Conservation (phyloP, 1,140 invertebrate species). For the Caenorhabditis inopinata region DNA sequence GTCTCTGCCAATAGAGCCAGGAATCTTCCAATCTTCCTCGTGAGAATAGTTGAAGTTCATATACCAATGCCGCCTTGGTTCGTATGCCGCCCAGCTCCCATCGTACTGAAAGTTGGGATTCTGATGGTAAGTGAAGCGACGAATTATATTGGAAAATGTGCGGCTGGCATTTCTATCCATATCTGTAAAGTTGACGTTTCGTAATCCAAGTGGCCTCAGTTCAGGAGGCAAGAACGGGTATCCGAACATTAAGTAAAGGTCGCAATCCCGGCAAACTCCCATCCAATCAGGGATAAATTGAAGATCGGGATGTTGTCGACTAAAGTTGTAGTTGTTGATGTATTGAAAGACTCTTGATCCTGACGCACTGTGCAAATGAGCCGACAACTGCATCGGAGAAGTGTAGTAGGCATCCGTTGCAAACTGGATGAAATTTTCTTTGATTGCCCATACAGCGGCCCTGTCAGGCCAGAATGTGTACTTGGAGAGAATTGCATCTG, state of each 20-base stretch:
- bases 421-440: conserved; percentile 62
- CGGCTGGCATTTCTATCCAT: conserved; percentile 61
- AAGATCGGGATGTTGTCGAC: conserved; percentile 45
- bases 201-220: conserved; percentile 55
- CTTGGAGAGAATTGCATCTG: conserved; percentile 59
- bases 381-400: conserved; percentile 59
- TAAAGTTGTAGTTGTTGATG: conserved; percentile 65
- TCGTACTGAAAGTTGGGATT: conserved; percentile 60
- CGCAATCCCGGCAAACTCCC: conserved; percentile 63
- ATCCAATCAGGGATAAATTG: conserved; percentile 57
- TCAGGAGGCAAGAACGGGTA: conserved; percentile 59
- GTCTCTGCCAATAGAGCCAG: conserved; percentile 55
- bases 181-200: conserved; percentile 53
- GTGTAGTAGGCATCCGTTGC: conserved; percentile 64
- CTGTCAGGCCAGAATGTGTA: conserved; percentile 65
- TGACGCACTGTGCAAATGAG: conserved; percentile 60
- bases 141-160: conserved; percentile 58
- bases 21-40: not conserved
- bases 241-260: conserved; percentile 63
- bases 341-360: conserved; percentile 64
- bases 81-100: conserved; percentile 55
- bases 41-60: conserved; percentile 60
- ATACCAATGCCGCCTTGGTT: conserved; percentile 63
- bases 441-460: conserved; percentile 60
- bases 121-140: conserved; percentile 59